A percentile compares a stretch with the other conserved stretches of the same genome.
Conservation (phyloP, 35 echinoderm and acorn worm species). For the Ophiothrix spiculata region DNA sequence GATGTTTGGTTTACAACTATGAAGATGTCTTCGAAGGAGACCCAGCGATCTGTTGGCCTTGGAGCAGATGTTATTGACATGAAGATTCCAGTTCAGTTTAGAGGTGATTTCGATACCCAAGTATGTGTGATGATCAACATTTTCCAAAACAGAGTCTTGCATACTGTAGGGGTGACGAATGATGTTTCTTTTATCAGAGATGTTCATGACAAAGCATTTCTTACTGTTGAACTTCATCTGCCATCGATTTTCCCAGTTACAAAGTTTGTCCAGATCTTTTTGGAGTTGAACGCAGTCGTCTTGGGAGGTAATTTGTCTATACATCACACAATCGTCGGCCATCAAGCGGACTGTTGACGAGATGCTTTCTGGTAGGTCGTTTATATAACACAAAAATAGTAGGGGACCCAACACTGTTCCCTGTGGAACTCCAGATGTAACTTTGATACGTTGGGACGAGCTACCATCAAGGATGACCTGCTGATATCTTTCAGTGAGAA, state of each 20-base stretch:
- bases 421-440: no score
- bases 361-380: no score
- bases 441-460: no score
- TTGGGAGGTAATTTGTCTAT: neutral
- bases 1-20: no score
- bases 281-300: slow-evolving; percentile 15
- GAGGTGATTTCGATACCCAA: slow-evolving; percentile 5
- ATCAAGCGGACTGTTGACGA: slow-evolving; percentile 9
- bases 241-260: slow-evolving; percentile 29
- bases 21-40: no score
- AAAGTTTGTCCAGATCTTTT: slow-evolving; percentile 36
- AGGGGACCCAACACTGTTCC: no score
- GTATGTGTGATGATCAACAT: neutral
- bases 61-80: neutral
- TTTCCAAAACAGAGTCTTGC: neutral
- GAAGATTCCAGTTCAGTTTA: neutral
- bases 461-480: no score
- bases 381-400: no score
- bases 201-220: slow-evolving; percentile 25
- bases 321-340: slow-evolving; percentile 42
- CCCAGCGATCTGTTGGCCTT: neutral
- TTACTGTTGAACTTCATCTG: slow-evolving; percentile 52
- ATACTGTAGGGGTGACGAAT: slow-evolving; percentile 8
- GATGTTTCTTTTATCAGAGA: slow-evolving; percentile 33
- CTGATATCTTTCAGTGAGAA: no score